Evolutionary conservation across 2,888 invertebrate species (phyloP).

Genomic region (Tenthredo livida): DNA sequence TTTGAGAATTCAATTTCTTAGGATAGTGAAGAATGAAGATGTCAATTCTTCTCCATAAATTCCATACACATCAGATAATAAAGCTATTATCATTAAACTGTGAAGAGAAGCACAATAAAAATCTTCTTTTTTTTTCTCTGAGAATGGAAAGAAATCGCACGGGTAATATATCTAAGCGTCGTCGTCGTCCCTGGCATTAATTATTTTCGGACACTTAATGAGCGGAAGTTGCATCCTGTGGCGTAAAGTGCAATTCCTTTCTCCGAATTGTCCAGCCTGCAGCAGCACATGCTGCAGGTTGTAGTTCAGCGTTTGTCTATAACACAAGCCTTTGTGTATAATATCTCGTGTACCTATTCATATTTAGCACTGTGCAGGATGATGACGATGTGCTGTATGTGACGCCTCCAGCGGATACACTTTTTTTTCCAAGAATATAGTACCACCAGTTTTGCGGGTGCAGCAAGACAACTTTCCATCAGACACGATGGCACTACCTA

Average conservation of each 20-base stretch:
- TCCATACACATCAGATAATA: neutral
- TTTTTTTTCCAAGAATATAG: neutral
- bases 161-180: neutral
- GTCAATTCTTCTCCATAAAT: neutral
- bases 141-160: neutral
- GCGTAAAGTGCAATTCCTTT: conserved; percentile 32
- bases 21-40: neutral
- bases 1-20: neutral
- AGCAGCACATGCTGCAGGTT: neutral
- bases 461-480: conserved; percentile 42
- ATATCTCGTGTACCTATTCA: neutral
- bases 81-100: neutral
- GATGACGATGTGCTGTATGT: neutral
- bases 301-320: neutral
- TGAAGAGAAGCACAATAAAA: neutral
- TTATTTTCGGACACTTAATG: conserved; percentile 21
- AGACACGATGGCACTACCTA: conserved; percentile 15
- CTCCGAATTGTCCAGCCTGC: conserved; percentile 16
- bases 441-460: neutral
- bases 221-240: conserved; percentile 25
- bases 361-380: neutral
- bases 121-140: neutral
- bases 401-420: neutral
- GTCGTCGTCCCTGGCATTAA: neutral
- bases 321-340: neutral